Conservation (phyloP, 2,797 vertebrate genomes). For the Malurus splendens region DNA sequence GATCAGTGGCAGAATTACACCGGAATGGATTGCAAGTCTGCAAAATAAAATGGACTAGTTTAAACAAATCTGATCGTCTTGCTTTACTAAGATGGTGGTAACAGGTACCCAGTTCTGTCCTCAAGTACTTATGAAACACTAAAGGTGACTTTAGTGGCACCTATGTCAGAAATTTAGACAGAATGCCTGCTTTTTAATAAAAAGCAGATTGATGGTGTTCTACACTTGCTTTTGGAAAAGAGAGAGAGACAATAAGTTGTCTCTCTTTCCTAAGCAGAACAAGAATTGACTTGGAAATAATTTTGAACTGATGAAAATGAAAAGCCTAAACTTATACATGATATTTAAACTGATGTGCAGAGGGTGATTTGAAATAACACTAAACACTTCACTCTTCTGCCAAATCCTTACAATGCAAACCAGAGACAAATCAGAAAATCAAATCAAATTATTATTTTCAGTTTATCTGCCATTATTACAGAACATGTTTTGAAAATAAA, state of each 20-base stretch:
- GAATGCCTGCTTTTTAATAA: not conserved
- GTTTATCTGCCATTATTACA: not conserved
- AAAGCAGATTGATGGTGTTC: not conserved
- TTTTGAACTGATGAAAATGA: not conserved
- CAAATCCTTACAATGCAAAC: not conserved
- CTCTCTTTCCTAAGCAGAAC: not conserved
- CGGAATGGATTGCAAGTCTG: constrained; percentile 90
- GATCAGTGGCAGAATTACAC: constrained; percentile 86
- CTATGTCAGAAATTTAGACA: not conserved
- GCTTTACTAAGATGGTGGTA: not conserved
- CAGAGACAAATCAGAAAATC: not conserved
- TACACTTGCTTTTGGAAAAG: not conserved
- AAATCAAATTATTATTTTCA: not conserved
- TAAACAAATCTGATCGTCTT: not conserved
- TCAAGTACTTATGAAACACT: not conserved
- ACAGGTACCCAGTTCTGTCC: not conserved
- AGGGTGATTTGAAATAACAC: not conserved
- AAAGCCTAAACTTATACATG: not conserved
- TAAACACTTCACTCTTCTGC: not conserved
- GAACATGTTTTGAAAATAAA: not conserved
- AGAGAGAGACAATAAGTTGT: not conserved
- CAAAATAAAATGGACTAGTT: constrained; percentile 12
- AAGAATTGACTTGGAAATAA: not conserved
- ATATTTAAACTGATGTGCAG: not conserved
- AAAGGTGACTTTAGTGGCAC: not conserved